Percentiles rank a stretch among this genome's conserved stretches.
Conservation (phyloP, 2,113 vertebrate species). For the Marmota monax region DNA sequence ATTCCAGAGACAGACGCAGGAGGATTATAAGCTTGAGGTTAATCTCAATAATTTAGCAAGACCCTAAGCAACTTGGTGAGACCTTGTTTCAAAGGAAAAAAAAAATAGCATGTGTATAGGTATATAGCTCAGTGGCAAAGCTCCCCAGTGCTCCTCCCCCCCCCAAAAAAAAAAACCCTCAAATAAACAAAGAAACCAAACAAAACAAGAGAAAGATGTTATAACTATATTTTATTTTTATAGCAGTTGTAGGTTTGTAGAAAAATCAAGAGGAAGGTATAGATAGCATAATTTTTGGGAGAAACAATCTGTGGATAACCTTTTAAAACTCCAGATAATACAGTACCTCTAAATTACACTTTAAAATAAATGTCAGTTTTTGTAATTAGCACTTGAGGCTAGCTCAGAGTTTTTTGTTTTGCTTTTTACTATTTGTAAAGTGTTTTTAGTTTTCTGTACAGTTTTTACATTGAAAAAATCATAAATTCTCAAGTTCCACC, state of each 20-base stretch:
- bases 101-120: no score
- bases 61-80: no score
- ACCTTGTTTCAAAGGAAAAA: no score
- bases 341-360: constrained; percentile 26
- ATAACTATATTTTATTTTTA: background rate
- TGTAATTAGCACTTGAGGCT: background rate
- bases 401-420: constrained; percentile 25
- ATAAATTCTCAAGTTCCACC: background rate
- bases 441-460: background rate
- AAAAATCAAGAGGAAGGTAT: constrained; percentile 12
- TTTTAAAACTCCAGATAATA: constrained; percentile 59
- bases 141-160: no score
- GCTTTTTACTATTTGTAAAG: background rate
- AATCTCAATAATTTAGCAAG: no score
- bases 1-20: no score
- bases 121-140: no score
- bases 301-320: constrained; percentile 66
- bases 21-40: no score
- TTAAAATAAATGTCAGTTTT: background rate
- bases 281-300: background rate
- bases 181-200: no score
- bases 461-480: background rate
- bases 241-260: background rate
- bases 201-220: no score
- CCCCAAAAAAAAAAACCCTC: no score